Evolutionary conservation across 2,113 vertebrate species (phyloP).

Genomic region (Aphelocoma coerulescens): DNA sequence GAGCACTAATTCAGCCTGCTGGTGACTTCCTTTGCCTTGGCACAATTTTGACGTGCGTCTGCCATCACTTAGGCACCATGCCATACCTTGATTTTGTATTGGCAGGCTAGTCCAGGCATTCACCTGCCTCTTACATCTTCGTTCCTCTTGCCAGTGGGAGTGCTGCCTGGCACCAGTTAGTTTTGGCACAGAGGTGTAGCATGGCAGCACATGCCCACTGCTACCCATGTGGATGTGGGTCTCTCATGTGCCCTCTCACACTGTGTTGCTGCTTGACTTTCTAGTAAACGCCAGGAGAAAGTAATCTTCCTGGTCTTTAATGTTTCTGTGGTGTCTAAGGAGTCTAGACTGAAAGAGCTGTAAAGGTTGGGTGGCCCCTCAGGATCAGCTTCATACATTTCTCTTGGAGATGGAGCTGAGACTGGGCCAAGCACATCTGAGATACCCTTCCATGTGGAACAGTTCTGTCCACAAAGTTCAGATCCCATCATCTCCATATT

Average conservation of each 20-base stretch:
- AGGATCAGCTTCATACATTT: neutral
- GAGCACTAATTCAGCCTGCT: neutral
- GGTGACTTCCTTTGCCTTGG: neutral
- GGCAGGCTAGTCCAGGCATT: neutral
- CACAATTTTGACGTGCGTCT: neutral
- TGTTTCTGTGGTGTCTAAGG: neutral
- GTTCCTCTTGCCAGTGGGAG: neutral
- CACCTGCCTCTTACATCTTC: neutral
- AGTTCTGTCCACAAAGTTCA: neutral
- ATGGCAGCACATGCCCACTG: accelerated
- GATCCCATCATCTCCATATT: accelerated
- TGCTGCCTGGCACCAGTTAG: neutral
- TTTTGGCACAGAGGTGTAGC: neutral
- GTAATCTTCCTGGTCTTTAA: neutral
- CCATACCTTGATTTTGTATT: neutral
- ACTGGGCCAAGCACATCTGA: neutral
- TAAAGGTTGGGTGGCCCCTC: neutral
- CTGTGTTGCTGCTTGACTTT: neutral
- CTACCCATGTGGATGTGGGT: neutral
- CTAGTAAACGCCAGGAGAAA: neutral
- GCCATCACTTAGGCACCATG: neutral
- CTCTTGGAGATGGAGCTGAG: neutral
- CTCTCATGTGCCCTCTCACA: neutral
- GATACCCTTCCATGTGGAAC: neutral
- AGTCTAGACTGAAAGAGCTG: neutral